Percentiles rank a stretch among this genome's conserved stretches.
These are phyloP conservation scores for Menura novaehollandiae DNA, from an alignment of 2,113 vertebrate genomes.

Conservation along the genomic window DNA sequence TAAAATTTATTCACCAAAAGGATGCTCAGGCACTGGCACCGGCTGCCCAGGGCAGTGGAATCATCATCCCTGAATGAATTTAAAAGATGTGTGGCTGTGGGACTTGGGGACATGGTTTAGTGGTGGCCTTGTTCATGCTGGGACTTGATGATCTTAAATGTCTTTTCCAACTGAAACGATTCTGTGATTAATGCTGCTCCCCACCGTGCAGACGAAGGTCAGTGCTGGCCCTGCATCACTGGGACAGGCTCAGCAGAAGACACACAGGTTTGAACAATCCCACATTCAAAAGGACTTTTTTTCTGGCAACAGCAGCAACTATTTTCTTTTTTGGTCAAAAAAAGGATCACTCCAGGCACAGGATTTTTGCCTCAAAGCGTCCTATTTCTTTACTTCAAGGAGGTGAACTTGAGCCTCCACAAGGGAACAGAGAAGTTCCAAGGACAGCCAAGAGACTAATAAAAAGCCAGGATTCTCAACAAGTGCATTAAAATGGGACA, in stretches of 20 bases:
- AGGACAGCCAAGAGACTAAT: not conserved
- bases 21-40: not conserved
- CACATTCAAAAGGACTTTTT: not conserved
- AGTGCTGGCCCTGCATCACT: fast-evolving
- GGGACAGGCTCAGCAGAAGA: not conserved
- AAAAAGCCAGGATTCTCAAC: not conserved
- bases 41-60: not conserved
- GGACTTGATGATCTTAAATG: not conserved
- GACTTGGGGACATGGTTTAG: not conserved
- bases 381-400: slow-evolving; percentile 40
- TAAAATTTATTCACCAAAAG: not conserved
- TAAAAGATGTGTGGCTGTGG: not conserved
- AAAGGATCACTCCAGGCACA: not conserved
- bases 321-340: not conserved
- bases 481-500: slow-evolving; percentile 23
- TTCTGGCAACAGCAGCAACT: not conserved
- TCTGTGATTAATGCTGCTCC: not conserved
- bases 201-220: not conserved
- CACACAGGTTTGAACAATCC: not conserved
- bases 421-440: slow-evolving; percentile 3
- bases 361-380: not conserved
- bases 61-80: not conserved
- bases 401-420: not conserved
- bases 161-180: not conserved
- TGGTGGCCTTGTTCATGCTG: not conserved